A percentile compares a stretch with the other conserved stretches of the same genome.
Evolutionary conservation across 2,797 vertebrate species (phyloP).

Genomic region (Pangasius sanitwongsei): DNA sequence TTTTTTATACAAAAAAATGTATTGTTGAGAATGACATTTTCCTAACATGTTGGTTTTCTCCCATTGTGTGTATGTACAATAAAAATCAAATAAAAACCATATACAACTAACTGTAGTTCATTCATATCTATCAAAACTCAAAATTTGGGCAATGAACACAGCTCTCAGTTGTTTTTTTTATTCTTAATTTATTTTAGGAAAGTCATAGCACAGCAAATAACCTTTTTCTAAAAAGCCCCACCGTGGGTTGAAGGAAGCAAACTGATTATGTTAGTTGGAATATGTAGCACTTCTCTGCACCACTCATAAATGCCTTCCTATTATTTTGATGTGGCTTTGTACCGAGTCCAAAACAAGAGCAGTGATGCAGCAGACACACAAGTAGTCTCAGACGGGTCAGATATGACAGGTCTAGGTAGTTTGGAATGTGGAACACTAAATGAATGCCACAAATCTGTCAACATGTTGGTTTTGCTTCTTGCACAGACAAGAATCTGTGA

Average conservation of each 20-base stretch:
- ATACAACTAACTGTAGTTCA: background rate
- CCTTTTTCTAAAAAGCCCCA: background rate
- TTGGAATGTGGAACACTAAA: background rate
- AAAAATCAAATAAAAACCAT: conserved; percentile 2
- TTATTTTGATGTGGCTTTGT: background rate
- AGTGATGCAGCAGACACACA: background rate
- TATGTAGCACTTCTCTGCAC: background rate
- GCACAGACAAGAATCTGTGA: background rate
- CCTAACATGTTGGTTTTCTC: background rate
- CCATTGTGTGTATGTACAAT: background rate
- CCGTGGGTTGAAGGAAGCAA: background rate
- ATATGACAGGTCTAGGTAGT: background rate
- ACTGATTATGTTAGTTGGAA: background rate
- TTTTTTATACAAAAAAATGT: background rate
- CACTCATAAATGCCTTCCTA: background rate
- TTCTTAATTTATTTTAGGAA: background rate
- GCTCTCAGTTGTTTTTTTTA: background rate
- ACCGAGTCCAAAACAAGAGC: background rate
- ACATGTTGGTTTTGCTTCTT: background rate
- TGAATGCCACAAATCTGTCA: background rate
- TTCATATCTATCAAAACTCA: background rate
- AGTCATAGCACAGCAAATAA: background rate
- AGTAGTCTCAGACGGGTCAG: background rate
- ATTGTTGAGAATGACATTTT: background rate
- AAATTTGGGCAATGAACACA: background rate